A percentile compares a stretch with the other conserved stretches of the same genome.
Evolutionary conservation across 2,113 vertebrate genomes (phyloP).

Genomic region (Otocyon megalotis): DNA sequence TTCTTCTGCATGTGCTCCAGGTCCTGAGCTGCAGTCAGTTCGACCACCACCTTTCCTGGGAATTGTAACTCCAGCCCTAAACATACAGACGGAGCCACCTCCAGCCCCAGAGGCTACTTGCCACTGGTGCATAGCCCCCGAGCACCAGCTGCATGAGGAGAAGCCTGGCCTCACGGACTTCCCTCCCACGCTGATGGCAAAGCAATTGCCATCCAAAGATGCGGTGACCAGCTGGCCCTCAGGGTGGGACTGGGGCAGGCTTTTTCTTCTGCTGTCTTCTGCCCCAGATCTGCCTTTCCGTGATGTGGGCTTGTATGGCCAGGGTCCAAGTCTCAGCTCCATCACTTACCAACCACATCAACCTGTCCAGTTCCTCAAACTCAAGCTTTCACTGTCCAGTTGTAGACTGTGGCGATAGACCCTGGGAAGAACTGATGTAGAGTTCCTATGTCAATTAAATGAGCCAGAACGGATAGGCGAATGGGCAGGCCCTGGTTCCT

Average conservation of each 20-base stretch:
- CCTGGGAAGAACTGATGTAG: not conserved
- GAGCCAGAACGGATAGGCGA: not conserved
- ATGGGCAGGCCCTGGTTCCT: not conserved
- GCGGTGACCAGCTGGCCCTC: no score
- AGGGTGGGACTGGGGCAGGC: no score
- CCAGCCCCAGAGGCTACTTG: not conserved
- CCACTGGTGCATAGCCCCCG: no score
- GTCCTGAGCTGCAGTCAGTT: not conserved
- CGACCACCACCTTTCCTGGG: not conserved
- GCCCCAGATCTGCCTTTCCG: no score
- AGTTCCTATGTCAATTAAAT: not conserved
- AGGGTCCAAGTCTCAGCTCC: not conserved
- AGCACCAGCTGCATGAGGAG: not conserved
- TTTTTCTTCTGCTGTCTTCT: no score
- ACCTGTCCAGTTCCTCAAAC: not conserved
- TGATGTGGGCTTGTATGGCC: no score
- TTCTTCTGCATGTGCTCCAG: not conserved
- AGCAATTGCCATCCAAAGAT: no score
- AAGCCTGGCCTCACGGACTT: not conserved
- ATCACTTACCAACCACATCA: not conserved
- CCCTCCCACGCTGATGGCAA: not conserved
- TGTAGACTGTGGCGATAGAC: not conserved
- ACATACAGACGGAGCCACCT: not conserved
- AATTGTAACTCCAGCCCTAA: not conserved
- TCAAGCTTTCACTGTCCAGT: not conserved